Evolutionary conservation across 2,113 vertebrate genomes (phyloP).

Genomic region (Tapirus terrestris): DNA sequence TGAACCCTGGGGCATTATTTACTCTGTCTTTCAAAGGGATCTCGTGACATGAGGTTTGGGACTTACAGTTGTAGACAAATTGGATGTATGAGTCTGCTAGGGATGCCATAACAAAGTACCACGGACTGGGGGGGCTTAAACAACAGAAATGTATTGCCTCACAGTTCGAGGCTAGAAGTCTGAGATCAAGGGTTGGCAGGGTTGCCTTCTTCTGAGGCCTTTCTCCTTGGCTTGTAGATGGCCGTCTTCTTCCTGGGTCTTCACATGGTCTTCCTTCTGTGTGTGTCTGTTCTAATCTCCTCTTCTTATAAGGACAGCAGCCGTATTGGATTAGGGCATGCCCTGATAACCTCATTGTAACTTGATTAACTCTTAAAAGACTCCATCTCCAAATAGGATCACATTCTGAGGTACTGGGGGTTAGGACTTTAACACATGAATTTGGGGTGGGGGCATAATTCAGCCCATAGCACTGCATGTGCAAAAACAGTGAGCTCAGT

Average conservation of each 20-base stretch:
- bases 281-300: not conserved
- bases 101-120: not conserved
- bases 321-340: not conserved
- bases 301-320: not conserved
- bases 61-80: not conserved
- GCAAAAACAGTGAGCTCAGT: not conserved
- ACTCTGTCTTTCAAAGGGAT: not conserved
- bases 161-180: not conserved
- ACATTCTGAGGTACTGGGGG: not conserved
- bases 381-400: not conserved
- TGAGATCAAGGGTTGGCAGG: not conserved
- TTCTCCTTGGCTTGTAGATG: not conserved
- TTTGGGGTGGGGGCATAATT: not conserved
- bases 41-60: not conserved
- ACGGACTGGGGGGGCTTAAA: not conserved
- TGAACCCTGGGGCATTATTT: not conserved
- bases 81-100: not conserved
- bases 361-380: not conserved
- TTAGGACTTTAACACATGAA: not conserved
- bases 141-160: not conserved
- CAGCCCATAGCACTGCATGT: not conserved
- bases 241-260: no score
- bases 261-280: accelerated
- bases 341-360: not conserved
- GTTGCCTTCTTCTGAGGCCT: not conserved